Evolutionary conservation across 2,113 vertebrate genomes (phyloP), one percentile per base, ranked within the genome.

Genomic region (Micronycteris hirsuta): DNA sequence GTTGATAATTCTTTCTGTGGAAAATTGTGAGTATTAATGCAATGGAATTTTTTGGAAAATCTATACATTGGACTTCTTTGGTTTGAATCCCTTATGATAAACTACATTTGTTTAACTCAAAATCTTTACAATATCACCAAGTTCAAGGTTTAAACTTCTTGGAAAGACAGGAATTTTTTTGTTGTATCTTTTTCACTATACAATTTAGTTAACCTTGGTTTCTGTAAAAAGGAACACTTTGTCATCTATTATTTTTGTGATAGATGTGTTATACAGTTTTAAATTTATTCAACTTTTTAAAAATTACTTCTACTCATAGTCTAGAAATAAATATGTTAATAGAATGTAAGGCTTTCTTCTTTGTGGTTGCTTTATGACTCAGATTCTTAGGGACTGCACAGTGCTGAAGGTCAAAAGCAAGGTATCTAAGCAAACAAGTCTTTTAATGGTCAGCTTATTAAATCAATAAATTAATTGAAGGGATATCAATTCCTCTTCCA

Each of bases 401-500:
- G 10, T 65, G 19, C 9, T 38, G 3, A 77, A 77, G 33, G 28
- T 28, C 36, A 89, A 80, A 49, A 63, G 33, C 76, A 70, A 84
- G 76, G 86, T 83, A 19, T 56, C 26, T 58, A 81, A 90, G 56
- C 19, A 92, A 94, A 84, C 13, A 63, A 93, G 38, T 13, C 36
- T 86, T 93, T 31, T 22, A 38, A 78, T 38, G 16, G 22, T 82
- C 54, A 91, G 41, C 47, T 82, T 91, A 73, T 49, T 67, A 52
- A 89, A 91, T 95, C 65, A 87, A 71, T 92, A n/a, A 84, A 92
- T 41, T 84, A 54, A 70, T 52, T 87, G 76, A 43, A 65, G n/a
- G 19, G 1, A 38, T 47, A 33, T 14, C 16, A 82, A 61, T 61
- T 82, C 52, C 24, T 92, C 20, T 65, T 78, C 38, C 71, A 52